Conservation (phyloP, 2,888 invertebrate genomes). For the Plebejus anna region DNA sequence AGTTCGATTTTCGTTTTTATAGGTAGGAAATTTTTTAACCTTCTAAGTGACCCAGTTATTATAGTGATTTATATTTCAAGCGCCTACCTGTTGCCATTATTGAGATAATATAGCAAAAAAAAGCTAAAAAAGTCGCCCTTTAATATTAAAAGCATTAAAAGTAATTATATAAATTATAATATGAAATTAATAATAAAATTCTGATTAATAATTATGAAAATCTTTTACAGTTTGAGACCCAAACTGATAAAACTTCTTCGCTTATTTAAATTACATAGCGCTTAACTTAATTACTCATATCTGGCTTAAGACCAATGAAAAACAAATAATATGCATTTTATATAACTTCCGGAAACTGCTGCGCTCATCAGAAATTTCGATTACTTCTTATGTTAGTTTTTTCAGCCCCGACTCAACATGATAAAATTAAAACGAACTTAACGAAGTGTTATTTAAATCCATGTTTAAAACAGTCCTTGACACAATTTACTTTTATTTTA, state of each 20-base stretch:
- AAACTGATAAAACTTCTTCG: conserved; percentile 34
- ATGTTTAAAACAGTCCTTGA: not conserved
- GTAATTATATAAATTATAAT: too few relatives aligned
- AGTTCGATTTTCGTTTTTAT: too few relatives aligned
- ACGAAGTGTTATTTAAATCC: not conserved
- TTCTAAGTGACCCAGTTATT: too few relatives aligned
- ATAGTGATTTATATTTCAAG: too few relatives aligned
- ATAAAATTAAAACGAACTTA: not conserved
- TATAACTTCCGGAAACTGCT: conserved; percentile 28
- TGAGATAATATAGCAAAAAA: too few relatives aligned
- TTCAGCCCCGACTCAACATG: not conserved
- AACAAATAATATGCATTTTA: conserved; percentile 35
- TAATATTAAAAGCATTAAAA: too few relatives aligned
- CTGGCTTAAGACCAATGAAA: conserved; percentile 49
- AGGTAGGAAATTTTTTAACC: too few relatives aligned
- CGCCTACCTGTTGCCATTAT: too few relatives aligned
- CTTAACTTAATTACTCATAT: conserved; percentile 51
- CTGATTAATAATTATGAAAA: too few relatives aligned
- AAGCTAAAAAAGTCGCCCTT: too few relatives aligned
- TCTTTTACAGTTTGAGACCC: not conserved
- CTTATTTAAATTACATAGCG: conserved; percentile 47
- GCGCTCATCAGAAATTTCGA: not conserved
- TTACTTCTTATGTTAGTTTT: conserved; percentile 9
- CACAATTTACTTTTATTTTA: not conserved
- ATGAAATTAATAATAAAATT: too few relatives aligned